Evolutionary conservation across 1,140 invertebrate species (phyloP).

Genomic region (Venturia canescens): DNA sequence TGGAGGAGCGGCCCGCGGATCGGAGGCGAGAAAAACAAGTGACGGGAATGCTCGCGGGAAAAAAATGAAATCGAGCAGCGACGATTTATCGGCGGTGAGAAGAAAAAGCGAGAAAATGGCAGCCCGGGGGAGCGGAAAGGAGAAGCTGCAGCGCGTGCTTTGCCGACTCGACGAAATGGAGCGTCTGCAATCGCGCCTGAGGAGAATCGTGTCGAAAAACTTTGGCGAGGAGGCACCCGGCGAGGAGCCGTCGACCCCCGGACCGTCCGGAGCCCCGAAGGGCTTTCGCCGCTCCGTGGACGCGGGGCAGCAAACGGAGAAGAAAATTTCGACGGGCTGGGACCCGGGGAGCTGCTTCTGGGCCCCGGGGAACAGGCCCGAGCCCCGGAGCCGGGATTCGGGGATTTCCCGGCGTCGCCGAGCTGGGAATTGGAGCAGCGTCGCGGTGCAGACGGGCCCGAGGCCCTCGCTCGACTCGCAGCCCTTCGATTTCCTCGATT

Average conservation of each 20-base stretch:
- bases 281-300: neutral
- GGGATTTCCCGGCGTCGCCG: too few relatives aligned
- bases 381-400: too few relatives aligned
- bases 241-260: neutral
- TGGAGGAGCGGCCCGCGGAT: neutral
- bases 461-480: neutral
- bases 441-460: neutral
- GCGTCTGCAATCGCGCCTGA: constrained; percentile 55
- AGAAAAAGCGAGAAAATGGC: constrained; percentile 34
- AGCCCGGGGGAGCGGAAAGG: constrained; percentile 13
- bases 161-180: constrained; percentile 57
- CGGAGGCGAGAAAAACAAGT: neutral
- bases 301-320: neutral
- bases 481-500: constrained; percentile 16
- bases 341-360: too few relatives aligned
- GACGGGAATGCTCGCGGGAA: neutral
- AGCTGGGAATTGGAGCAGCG: too few relatives aligned
- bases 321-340: neutral
- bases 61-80: neutral
- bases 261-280: too few relatives aligned
- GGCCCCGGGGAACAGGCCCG: too few relatives aligned
- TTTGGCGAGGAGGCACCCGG: neutral
- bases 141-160: constrained; percentile 39
- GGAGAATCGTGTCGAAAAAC: constrained; percentile 24
- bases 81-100: constrained; percentile 11